A percentile compares a stretch with the other conserved stretches of the same genome.
phyloP scores from a whole-genome alignment of 2,113 vertebrate genomes.

The Pelecanus crispus region DNA sequence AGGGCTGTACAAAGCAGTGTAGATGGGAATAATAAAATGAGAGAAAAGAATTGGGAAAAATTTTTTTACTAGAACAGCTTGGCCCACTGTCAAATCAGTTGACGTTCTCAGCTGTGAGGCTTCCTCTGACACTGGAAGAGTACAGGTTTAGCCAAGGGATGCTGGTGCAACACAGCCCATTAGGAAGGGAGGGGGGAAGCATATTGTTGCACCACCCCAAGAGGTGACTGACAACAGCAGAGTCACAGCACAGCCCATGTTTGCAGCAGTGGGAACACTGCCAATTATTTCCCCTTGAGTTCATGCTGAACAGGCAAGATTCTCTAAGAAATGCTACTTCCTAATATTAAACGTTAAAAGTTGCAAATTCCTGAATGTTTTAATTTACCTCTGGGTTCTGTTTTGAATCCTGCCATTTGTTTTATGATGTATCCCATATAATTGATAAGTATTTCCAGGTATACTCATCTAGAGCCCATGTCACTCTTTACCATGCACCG shows the following conservation, averaged over 20 bases:
- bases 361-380: neutral
- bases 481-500: rapidly evolving
- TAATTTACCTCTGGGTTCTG: neutral
- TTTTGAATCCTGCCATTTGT: neutral
- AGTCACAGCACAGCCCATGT: neutral
- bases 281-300: neutral
- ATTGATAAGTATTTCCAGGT: neutral
- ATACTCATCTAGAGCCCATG: rapidly evolving
- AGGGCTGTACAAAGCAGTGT: neutral
- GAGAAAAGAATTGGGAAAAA: neutral
- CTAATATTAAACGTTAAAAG: neutral
- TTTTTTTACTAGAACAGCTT: neutral
- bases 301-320: neutral
- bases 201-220: neutral
- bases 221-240: neutral
- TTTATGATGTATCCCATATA: neutral
- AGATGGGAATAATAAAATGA: neutral
- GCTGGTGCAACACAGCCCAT: neutral
- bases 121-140: neutral
- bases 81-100: neutral
- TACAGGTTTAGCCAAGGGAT: neutral
- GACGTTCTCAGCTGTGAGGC: neutral
- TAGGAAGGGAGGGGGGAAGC: neutral
- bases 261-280: neutral
- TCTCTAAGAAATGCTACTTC: neutral